These are phyloP conservation scores for Danio kyathit DNA, from an alignment of 2,797 vertebrate genomes.

Conservation along the genomic window DNA sequence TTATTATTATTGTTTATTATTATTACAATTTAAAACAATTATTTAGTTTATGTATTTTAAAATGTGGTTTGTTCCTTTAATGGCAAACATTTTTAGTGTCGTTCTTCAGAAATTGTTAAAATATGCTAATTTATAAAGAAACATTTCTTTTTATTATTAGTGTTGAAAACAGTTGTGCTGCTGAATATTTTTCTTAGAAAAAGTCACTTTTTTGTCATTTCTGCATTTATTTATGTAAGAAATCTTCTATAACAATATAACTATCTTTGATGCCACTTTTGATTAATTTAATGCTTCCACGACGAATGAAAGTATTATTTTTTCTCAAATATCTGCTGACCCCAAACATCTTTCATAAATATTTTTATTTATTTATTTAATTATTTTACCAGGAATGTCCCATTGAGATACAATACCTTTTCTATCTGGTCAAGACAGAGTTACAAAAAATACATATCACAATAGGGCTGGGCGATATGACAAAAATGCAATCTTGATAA, in stretches of 20 bases:
- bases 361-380: too few species aligned
- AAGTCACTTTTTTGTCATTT: too few species aligned
- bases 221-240: background rate
- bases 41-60: background rate
- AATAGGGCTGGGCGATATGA: too few species aligned
- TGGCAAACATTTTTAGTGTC: background rate
- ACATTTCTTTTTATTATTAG: background rate
- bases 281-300: background rate
- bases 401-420: too few species aligned
- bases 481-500: too few species aligned
- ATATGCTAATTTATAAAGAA: background rate
- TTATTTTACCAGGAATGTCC: too few species aligned
- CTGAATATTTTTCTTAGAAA: background rate
- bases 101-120: background rate
- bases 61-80: background rate
- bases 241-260: background rate
- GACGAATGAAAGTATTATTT: too few species aligned
- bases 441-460: too few species aligned
- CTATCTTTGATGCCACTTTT: background rate
- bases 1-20: background rate
- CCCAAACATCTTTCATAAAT: background rate
- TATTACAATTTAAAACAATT: too few species aligned
- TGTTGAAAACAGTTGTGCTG: constrained; percentile 6
- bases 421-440: too few species aligned
- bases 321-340: too few species aligned